These are phyloP conservation scores for Thera obeliscata DNA, from an alignment of 2,888 invertebrate species.

Conservation along the genomic window DNA sequence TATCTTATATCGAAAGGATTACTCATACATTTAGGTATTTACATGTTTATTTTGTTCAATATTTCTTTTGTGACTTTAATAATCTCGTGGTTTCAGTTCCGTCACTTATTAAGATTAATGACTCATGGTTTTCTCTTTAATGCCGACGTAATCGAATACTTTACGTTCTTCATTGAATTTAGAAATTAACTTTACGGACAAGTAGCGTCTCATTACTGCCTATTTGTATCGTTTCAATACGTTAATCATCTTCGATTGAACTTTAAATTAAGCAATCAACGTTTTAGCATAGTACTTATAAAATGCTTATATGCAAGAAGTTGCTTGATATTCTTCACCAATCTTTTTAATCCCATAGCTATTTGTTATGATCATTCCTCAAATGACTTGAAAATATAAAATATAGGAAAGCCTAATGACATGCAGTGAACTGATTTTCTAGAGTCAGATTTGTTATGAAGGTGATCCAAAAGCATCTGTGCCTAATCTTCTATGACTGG, in stretches of 20 bases:
- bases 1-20: constrained; percentile 38
- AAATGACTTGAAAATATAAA: too few relatives aligned
- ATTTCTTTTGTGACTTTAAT: constrained; percentile 25
- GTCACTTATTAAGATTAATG: constrained; percentile 25
- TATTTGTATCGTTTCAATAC: background rate
- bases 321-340: too few relatives aligned
- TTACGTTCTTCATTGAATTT: background rate
- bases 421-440: too few relatives aligned
- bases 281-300: background rate
- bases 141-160: constrained; percentile 18
- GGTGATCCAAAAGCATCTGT: too few relatives aligned
- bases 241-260: background rate
- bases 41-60: constrained; percentile 31
- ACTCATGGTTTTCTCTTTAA: constrained; percentile 24
- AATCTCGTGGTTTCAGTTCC: constrained; percentile 22
- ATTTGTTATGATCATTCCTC: too few relatives aligned
- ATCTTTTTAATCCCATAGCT: too few relatives aligned
- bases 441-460: too few relatives aligned
- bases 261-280: background rate
- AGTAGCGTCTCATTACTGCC: background rate
- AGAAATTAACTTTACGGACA: background rate
- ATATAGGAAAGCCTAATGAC: too few relatives aligned
- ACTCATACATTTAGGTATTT: constrained; percentile 41
- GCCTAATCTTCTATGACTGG: too few relatives aligned
- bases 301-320: background rate